These are phyloP conservation scores for Aspidapion aeneum DNA, from an alignment of 2,888 invertebrate species.

Conservation along the genomic window DNA sequence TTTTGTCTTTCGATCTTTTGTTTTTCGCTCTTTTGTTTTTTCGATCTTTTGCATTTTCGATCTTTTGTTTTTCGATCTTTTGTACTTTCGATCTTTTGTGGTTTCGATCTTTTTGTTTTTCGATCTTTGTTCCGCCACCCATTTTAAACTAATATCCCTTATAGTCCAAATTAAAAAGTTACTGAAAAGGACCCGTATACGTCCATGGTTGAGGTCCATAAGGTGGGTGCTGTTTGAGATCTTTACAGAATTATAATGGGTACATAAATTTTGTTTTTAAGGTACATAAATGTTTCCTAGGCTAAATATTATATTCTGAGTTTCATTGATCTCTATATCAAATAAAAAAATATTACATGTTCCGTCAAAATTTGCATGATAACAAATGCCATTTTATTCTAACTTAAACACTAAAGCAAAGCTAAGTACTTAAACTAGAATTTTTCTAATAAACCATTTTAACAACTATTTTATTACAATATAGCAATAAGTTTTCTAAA, in stretches of 20 bases:
- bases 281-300: conserved; percentile 37
- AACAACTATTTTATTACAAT: conserved; percentile 15
- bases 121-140: too few species aligned
- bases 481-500: neutral
- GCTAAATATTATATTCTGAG: conserved; percentile 21
- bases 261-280: conserved; percentile 35
- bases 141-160: too few species aligned
- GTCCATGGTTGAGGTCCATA: too few species aligned
- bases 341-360: conserved; percentile 34
- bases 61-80: too few species aligned
- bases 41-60: too few species aligned
- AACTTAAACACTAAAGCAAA: conserved; percentile 33
- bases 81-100: too few species aligned
- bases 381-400: conserved; percentile 42
- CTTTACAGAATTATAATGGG: conserved; percentile 28
- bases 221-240: neutral
- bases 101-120: too few species aligned
- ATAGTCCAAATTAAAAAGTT: too few species aligned
- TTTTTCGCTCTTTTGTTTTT: too few species aligned
- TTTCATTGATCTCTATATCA: conserved; percentile 16
- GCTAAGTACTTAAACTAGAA: conserved; percentile 34
- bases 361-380: conserved; percentile 42
- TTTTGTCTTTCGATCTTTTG: too few species aligned
- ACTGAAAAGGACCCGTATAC: too few species aligned
- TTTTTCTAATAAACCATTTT: conserved; percentile 29